phyloP scores from a whole-genome alignment of 1,140 invertebrate genomes.

The Diorhabda carinulata region DNA sequence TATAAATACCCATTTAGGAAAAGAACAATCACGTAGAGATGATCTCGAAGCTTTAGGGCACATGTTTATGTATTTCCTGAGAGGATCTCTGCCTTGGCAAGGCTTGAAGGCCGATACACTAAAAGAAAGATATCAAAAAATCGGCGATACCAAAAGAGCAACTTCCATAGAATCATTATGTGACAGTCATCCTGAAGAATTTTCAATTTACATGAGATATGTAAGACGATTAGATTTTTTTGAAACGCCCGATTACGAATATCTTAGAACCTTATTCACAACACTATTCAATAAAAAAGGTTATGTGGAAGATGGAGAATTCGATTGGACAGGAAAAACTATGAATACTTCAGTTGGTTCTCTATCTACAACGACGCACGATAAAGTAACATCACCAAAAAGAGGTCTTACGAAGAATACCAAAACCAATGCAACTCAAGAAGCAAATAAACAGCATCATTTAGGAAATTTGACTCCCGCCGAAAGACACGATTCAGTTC shows the following conservation, averaged over 20 bases:
- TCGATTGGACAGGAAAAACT: constrained; percentile 96
- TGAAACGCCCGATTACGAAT: constrained; percentile 99
- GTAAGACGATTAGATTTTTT: constrained; percentile 97
- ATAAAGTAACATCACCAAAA: constrained; percentile 13
- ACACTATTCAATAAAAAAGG: constrained; percentile 90
- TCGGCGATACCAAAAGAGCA: constrained; percentile 96
- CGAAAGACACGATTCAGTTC: constrained; percentile 16
- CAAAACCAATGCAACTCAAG: constrained; percentile 7
- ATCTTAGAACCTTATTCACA: constrained; percentile 90
- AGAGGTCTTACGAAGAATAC: constrained; percentile 9
- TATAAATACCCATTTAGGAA: constrained; percentile 99
- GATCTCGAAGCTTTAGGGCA: constrained; percentile 98
- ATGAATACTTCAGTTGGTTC: constrained; percentile 49
- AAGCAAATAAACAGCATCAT: constrained; percentile 3
- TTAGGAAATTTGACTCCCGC: constrained; percentile 11
- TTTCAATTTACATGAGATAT: constrained; percentile 82
- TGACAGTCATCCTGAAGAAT: constrained; percentile 62
- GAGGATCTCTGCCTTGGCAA: constrained; percentile 98
- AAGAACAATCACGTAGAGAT: constrained; percentile 98
- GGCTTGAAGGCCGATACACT: constrained; percentile 98
- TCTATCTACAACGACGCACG: constrained; percentile 7
- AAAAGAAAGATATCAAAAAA: constrained; percentile 99
- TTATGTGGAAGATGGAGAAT: constrained; percentile 91
- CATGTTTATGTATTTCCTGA: constrained; percentile 99
- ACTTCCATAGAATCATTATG: constrained; percentile 96